Evolutionary conservation across 2,113 vertebrate species (phyloP), one percentile per base, ranked within the genome.

Genomic region (Aptenodytes patagonicus): DNA sequence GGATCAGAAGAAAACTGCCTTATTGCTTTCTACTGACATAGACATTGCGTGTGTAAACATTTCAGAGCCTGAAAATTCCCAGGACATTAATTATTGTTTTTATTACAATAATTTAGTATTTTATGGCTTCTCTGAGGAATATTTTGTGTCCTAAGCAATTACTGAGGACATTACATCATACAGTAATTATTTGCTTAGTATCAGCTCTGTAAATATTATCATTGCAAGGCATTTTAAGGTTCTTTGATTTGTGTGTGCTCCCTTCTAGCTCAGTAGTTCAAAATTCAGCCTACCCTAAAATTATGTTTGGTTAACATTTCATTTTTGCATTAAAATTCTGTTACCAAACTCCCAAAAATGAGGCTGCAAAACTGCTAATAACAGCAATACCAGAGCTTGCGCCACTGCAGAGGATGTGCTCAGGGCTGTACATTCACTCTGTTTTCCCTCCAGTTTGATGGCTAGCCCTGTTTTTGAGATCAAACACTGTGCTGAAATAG

Each of bases 131-230:
- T 94, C 55, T 57, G 42, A 70, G 55, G 80, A 84, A n/a, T 87
- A 76, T 85, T 92, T 89, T 88, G 85, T 84, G 73, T 91, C 70
- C 82, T 90, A 85, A 94, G 54, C 49, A 86, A 92, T 94, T 97
- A 95, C 42, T n/a, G 55, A 91, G 73, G 77, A 94, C 34, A 79
- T 61, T 92, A 77, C 44, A 94, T 79, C 87, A 82, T 4, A 58
- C 14, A 64, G 28, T 75, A 96, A 95, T 91, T 85, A 73, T 68
- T 76, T 89, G 84, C 81, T 85, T 84, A 91, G 42, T 78, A 92
- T 66, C 82, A 52, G 46, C 44, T 92, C 79, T 77, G 90, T 93
- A 96, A 92, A 92, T 89, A 89, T 46, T 90, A 84, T 36, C 29
- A 46, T 90, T 76, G 40, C 32, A 81, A 79, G 66, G 29, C 92